These are phyloP conservation scores for Sicus ferrugineus DNA, from an alignment of 2,888 invertebrate species.

Conservation along the genomic window DNA sequence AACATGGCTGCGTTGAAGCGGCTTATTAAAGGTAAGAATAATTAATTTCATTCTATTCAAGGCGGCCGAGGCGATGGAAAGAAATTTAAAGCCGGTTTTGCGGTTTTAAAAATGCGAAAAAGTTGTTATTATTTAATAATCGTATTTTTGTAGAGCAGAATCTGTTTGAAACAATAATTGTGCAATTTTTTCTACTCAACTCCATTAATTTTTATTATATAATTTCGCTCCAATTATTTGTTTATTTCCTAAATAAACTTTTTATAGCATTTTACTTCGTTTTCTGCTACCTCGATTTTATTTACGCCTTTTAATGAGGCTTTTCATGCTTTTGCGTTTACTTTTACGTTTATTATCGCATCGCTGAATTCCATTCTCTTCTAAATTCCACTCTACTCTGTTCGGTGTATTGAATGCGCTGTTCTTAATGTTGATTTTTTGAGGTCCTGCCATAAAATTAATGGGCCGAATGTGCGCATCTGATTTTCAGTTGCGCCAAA, in stretches of 20 bases:
- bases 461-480: not conserved
- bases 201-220: not conserved
- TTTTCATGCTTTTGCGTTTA: not conserved
- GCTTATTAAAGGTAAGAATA: conserved; percentile 59
- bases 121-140: too few species aligned
- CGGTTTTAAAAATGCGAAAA: too few species aligned
- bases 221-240: too few species aligned
- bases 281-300: too few species aligned
- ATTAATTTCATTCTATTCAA: conserved; percentile 39
- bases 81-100: too few species aligned
- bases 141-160: too few species aligned
- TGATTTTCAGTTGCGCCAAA: not conserved
- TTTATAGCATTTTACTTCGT: too few species aligned
- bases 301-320: too few species aligned
- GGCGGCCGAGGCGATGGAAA: too few species aligned
- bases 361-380: not conserved
- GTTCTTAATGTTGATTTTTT: conserved; percentile 12
- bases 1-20: conserved; percentile 56
- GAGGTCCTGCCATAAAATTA: conserved; percentile 18
- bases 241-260: too few species aligned
- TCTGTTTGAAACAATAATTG: not conserved
- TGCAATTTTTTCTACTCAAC: too few species aligned
- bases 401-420: not conserved
- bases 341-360: not conserved
- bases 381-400: not conserved